Percentiles rank a stretch among this genome's conserved stretches.
Evolutionary conservation across 2,113 vertebrate genomes (phyloP).

Genomic region (Rattus rattus): DNA sequence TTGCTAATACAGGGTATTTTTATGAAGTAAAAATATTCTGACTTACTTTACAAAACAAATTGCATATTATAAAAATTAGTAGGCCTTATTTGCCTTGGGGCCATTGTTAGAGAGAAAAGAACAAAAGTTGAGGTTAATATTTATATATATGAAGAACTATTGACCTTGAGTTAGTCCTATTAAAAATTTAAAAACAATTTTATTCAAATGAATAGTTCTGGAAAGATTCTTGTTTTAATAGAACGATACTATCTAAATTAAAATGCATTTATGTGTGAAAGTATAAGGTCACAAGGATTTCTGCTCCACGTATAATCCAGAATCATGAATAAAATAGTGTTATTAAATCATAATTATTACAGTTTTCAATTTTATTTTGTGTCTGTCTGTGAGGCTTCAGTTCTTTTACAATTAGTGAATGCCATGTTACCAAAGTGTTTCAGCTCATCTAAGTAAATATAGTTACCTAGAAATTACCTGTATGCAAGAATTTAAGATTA

Average conservation of each 20-base stretch:
- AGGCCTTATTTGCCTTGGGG: constrained; percentile 35
- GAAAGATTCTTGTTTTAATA: constrained; percentile 78
- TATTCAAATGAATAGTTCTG: constrained; percentile 78
- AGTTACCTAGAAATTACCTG: not conserved
- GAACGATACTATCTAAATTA: constrained; percentile 83
- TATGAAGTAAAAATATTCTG: constrained; percentile 64
- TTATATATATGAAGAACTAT: constrained; percentile 72
- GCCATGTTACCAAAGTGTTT: not conserved
- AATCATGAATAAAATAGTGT: constrained; percentile 73
- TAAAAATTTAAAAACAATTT: constrained; percentile 78
- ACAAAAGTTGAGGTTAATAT: constrained; percentile 67
- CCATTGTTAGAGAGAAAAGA: constrained; percentile 49
- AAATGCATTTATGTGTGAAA: constrained; percentile 82
- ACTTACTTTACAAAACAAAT: constrained; percentile 77
- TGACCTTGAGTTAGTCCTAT: constrained; percentile 83
- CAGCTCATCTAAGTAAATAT: not conserved
- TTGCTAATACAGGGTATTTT: not conserved
- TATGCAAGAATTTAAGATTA: constrained; percentile 8
- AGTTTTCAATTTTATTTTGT: constrained; percentile 52
- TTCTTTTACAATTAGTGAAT: constrained; percentile 58
- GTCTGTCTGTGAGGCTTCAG: not conserved
- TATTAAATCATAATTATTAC: constrained; percentile 76
- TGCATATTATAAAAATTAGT: constrained; percentile 67
- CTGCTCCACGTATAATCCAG: constrained; percentile 67
- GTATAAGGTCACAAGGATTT: constrained; percentile 82